phyloP scores from a whole-genome alignment of 2,888 invertebrate genomes.

The Diaprepes abbreviatus region DNA sequence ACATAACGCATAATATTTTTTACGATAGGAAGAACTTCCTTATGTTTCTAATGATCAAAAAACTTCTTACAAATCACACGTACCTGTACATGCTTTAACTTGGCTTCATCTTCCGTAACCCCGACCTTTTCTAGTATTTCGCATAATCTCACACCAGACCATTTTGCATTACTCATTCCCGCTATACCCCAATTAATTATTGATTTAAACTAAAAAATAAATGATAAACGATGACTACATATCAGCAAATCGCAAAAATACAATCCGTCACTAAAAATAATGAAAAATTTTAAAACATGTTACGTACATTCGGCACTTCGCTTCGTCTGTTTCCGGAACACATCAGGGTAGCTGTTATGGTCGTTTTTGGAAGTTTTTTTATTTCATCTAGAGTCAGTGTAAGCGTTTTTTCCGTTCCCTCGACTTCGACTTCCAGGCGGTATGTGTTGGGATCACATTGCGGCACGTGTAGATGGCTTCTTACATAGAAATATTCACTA shows the following conservation, averaged over 20 bases:
- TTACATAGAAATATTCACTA: slow-evolving; percentile 94
- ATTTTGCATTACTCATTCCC: slow-evolving; percentile 92
- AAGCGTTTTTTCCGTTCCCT: slow-evolving; percentile 69
- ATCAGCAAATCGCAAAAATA: no score
- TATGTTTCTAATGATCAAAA: no score
- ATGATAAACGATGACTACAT: slow-evolving; percentile 9
- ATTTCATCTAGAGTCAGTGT: slow-evolving; percentile 73
- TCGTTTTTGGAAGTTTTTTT: slow-evolving; percentile 77
- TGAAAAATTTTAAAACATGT: no score
- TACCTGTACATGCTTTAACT: no score
- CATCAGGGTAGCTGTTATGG: slow-evolving; percentile 88
- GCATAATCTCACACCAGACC: slow-evolving; percentile 84
- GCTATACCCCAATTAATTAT: slow-evolving; percentile 88
- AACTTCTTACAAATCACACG: no score
- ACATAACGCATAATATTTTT: no score
- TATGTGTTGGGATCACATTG: slow-evolving; percentile 77
- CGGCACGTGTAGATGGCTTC: slow-evolving; percentile 98
- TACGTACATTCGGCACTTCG: slow-evolving; percentile 84
- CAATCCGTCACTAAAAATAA: no score
- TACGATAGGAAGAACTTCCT: no score
- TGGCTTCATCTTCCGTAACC: slow-evolving; percentile 65
- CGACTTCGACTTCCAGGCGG: slow-evolving; percentile 77
- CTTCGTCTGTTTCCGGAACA: slow-evolving; percentile 96
- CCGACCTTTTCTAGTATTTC: slow-evolving; percentile 80
- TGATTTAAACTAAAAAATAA: no score